Evolutionary conservation across 2,113 vertebrate genomes (phyloP).

Genomic region (Pelobates fuscus): DNA sequence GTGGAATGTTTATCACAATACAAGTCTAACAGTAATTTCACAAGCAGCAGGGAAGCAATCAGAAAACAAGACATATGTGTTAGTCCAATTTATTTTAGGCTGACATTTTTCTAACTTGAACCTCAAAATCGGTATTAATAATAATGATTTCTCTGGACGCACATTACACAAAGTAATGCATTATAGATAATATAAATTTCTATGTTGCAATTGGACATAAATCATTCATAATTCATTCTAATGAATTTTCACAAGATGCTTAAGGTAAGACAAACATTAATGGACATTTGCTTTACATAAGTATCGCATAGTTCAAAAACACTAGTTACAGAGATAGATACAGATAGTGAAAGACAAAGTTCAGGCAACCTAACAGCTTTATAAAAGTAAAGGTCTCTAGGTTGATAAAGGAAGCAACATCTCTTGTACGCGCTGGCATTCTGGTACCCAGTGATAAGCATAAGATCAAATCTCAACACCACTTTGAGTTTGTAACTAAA

Average conservation of each 20-base stretch:
- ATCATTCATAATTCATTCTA: too few species aligned
- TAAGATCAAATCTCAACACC: slow-evolving; percentile 35
- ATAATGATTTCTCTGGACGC: background rate
- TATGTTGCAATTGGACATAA: too few species aligned
- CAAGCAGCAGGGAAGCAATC: slow-evolving; percentile 38
- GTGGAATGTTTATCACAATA: too few species aligned
- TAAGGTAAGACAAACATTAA: too few species aligned
- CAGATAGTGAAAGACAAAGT: background rate
- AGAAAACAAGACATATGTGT: slow-evolving; percentile 26
- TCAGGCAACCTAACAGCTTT: background rate
- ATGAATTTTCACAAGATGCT: too few species aligned
- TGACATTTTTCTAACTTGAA: slow-evolving; percentile 21
- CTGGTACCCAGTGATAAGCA: slow-evolving; percentile 47
- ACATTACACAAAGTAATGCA: too few species aligned
- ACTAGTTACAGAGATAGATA: too few species aligned
- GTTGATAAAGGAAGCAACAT: slow-evolving; percentile 6
- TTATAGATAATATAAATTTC: too few species aligned
- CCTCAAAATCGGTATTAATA: slow-evolving; percentile 7
- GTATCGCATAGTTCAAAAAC: too few species aligned
- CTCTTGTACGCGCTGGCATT: slow-evolving; percentile 7
- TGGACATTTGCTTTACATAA: too few species aligned
- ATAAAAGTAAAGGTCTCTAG: slow-evolving; percentile 8
- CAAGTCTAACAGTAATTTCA: slow-evolving; percentile 24
- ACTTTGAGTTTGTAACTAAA: slow-evolving; percentile 44
- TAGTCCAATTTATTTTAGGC: slow-evolving; percentile 28